These are phyloP conservation scores for Otus sunia DNA, from an alignment of 2,113 vertebrate genomes.

Conservation along the genomic window DNA sequence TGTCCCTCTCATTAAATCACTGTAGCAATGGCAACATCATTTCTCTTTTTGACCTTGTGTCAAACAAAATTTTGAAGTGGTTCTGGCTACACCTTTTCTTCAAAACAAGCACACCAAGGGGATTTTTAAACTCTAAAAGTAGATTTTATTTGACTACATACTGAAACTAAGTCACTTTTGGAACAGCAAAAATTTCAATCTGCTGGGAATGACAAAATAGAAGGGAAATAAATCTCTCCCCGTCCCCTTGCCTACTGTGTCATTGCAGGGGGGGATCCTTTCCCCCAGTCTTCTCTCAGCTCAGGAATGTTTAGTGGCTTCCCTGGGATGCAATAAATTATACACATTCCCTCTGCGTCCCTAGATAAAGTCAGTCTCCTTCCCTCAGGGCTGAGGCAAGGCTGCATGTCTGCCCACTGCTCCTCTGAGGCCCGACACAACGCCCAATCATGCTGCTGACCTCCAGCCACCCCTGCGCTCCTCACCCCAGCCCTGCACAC, in stretches of 20 bases:
- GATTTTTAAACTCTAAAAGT: neutral
- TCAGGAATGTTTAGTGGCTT: neutral
- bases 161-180: neutral
- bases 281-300: neutral
- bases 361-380: neutral
- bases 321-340: neutral
- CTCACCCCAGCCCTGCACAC: neutral
- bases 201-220: neutral
- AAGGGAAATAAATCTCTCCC: neutral
- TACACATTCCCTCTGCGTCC: neutral
- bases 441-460: rapidly evolving
- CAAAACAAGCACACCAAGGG: neutral
- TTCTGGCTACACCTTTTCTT: neutral
- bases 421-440: neutral
- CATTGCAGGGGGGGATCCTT: neutral
- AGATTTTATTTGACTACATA: neutral
- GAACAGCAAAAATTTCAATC: neutral
- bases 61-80: neutral
- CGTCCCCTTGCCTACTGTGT: neutral
- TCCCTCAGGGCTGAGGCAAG: neutral
- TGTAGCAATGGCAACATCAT: neutral
- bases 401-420: neutral
- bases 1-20: neutral
- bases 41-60: neutral
- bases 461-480: rapidly evolving